Percentiles rank a stretch among this genome's conserved stretches.
These are phyloP conservation scores for Drosophila teissieri DNA, from an alignment of 1,140 invertebrate genomes.

Conservation along the genomic window DNA sequence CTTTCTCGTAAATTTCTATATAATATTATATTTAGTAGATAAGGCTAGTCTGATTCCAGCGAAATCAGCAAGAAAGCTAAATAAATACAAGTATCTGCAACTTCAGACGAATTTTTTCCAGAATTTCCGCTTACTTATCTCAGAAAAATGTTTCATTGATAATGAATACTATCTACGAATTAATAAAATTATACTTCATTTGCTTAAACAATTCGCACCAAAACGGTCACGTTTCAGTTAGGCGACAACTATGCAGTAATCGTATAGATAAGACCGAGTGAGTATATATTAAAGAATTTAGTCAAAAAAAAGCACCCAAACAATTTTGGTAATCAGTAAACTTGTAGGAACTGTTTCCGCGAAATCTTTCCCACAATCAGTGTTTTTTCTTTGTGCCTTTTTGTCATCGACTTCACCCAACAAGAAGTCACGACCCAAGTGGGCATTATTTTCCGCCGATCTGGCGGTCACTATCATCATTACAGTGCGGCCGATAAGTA, in stretches of 20 bases:
- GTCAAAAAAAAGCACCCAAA: not conserved
- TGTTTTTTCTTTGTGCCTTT: conserved; percentile 10
- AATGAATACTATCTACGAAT: not conserved
- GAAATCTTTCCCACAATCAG: conserved; percentile 45
- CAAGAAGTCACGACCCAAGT: conserved; percentile 36
- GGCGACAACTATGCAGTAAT: not conserved
- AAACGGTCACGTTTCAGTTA: not conserved
- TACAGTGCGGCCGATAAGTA: conserved; percentile 32
- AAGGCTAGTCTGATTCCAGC: not conserved
- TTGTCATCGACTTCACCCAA: not conserved
- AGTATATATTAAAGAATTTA: conserved; percentile 1
- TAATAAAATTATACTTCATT: not conserved
- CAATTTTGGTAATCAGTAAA: conserved; percentile 14
- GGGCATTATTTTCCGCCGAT: conserved; percentile 15
- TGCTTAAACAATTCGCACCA: not conserved
- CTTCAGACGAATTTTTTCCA: too few relatives aligned
- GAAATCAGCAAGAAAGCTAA: not conserved
- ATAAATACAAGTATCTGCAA: too few relatives aligned
- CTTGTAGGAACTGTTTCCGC: conserved; percentile 5
- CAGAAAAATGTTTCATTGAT: too few relatives aligned
- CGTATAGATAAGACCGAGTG: conserved; percentile 15
- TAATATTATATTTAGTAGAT: not conserved
- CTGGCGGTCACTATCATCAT: conserved; percentile 28
- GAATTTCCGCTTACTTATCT: too few relatives aligned
- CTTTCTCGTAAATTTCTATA: not conserved